phyloP scores from a whole-genome alignment of 2,888 invertebrate species.

The Dynastes maya region DNA sequence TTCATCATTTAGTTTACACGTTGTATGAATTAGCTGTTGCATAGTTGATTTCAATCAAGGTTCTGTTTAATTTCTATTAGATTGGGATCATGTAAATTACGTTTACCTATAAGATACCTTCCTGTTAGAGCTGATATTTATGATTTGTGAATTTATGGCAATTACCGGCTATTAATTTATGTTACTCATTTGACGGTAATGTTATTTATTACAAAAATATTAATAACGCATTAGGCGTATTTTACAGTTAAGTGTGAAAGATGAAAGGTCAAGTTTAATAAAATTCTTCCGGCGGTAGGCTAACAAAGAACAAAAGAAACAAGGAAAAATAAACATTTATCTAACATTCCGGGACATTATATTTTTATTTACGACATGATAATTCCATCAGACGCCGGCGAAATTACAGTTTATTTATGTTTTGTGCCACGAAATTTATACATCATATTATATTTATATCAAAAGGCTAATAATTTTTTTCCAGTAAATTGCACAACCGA shows the following conservation, averaged over 20 bases:
- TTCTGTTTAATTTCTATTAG: constrained; percentile 16
- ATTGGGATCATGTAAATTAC: constrained; percentile 18
- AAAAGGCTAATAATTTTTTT: constrained; percentile 51
- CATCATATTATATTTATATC: constrained; percentile 50
- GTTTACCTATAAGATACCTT: neutral
- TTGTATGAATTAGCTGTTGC: constrained; percentile 6
- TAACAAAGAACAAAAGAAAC: constrained; percentile 29
- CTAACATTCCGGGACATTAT: constrained; percentile 34
- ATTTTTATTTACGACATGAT: constrained; percentile 43
- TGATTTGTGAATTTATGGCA: constrained; percentile 23
- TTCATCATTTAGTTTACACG: neutral
- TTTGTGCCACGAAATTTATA: constrained; percentile 34
- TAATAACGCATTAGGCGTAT: neutral
- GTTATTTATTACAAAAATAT: constrained; percentile 10
- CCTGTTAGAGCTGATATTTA: constrained; percentile 17
- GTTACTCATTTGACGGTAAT: neutral
- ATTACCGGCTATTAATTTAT: constrained; percentile 21
- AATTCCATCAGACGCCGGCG: constrained; percentile 42
- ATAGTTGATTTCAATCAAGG: constrained; percentile 16
- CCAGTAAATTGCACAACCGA: constrained; percentile 48
- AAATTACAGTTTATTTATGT: constrained; percentile 43
- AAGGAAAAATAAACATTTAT: constrained; percentile 36
- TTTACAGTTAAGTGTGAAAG: constrained; percentile 13
- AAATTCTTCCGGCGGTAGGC: constrained; percentile 8
- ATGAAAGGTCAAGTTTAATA: constrained; percentile 37